Base-by-base conservation (phyloP, 2,888 invertebrate species). In the Eumacrocentrus americanus region DNA sequence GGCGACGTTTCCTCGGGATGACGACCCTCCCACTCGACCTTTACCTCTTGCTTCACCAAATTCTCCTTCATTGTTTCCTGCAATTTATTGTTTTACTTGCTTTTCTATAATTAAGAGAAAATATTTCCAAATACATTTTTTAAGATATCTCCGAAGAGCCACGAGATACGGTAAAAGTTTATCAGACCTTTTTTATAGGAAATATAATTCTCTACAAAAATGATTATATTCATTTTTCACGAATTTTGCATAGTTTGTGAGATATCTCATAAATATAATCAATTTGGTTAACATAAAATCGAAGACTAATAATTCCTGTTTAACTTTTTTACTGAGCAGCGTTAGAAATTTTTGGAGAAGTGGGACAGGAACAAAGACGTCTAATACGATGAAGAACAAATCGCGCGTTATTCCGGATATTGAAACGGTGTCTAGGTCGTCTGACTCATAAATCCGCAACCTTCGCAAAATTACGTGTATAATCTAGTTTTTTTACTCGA, bases 41-140 rank as follows among this genome's bases (percentile, higher is more conserved):
- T 77, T 9, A 75, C 68, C 22, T 80, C 79, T 48, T 78, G 78
- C 61, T 80, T 78, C 35, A 65, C 58, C 51, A 75, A 37, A 52
- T 72, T 75, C 60, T 80, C 79, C 68, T 79, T 79, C 79, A 81
- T 80, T 56, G 72, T 72, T 53, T 73, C 74, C 80, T 80, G 68
- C 22, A 72, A 22, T 20, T 51, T n/a, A 35, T 22, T 2, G 35
- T 22, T 22, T 20, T n/a, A 37, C 23, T 34, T 35, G 2, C n/a
- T 29, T 9, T 7, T 14, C 9, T 1, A 12, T 46, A n/a, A 14
- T 46, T 29, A 9, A n/a, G n/a, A n/a, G n/a, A n/a, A n/a, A n/a
- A n/a, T n/a, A n/a, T n/a, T n/a, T n/a, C n/a, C n/a, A n/a, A n/a
- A n/a, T n/a, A n/a, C n/a, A n/a, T n/a, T n/a, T n/a, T n/a, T n/a